A percentile compares a stretch with the other conserved stretches of the same genome.
Conservation (phyloP, 2,113 vertebrate species). For the Nematolebias whitei region DNA sequence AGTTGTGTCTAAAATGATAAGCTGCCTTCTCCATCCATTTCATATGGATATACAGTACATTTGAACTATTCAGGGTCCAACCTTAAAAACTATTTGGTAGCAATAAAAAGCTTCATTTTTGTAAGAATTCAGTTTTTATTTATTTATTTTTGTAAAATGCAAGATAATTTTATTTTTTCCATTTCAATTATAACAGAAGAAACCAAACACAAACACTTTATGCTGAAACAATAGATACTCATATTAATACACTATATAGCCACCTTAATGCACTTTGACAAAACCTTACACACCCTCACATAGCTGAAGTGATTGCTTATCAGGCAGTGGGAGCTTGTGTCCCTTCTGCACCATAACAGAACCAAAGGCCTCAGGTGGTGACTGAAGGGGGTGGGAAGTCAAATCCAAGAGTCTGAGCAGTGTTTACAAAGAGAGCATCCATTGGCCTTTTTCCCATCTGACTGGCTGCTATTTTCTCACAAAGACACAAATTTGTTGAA, state of each 20-base stretch:
- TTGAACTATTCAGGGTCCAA: too few species aligned
- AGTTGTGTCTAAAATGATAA: not conserved
- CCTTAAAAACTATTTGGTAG: not conserved
- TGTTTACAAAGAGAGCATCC: constrained; percentile 32
- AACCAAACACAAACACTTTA: too few species aligned
- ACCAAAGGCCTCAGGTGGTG: constrained; percentile 25
- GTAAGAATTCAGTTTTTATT: not conserved
- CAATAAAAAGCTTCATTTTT: not conserved
- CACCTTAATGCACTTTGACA: constrained; percentile 17
- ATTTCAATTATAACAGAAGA: too few species aligned
- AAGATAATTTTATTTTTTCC: not conserved
- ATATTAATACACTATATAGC: not conserved
- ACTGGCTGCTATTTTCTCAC: not conserved
- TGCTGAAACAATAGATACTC: not conserved
- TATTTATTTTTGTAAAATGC: not conserved
- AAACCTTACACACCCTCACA: constrained; percentile 23
- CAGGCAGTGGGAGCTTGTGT: constrained; percentile 16
- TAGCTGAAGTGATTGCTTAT: constrained; percentile 23
- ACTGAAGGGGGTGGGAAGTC: constrained; percentile 17
- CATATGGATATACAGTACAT: not conserved
- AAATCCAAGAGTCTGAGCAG: constrained; percentile 3
- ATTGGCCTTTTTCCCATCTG: constrained; percentile 6
- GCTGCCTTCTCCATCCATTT: not conserved
- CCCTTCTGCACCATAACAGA: not conserved
- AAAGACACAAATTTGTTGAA: not conserved